Evolutionary conservation across 2,113 vertebrate species (phyloP).

Genomic region (Apteryx mantelli): DNA sequence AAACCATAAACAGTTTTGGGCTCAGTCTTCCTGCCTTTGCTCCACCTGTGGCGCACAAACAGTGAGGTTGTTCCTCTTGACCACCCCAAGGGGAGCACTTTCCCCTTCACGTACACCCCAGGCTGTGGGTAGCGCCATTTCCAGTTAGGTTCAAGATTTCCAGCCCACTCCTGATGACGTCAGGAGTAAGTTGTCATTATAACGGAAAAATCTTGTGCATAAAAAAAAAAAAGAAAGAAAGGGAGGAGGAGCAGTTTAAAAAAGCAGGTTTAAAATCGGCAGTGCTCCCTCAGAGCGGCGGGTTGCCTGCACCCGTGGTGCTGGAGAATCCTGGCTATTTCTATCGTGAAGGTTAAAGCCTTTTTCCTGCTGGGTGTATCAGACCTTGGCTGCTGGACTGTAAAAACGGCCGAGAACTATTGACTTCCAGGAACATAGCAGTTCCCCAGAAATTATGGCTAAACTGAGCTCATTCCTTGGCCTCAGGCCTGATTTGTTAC

Average conservation of each 20-base stretch:
- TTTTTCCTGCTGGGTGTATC: not conserved
- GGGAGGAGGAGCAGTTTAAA: not conserved
- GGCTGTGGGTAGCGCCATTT: not conserved
- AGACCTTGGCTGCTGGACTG: not conserved
- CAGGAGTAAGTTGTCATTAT: not conserved
- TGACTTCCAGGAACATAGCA: conserved; percentile 56
- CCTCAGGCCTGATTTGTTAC: not conserved
- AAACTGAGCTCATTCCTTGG: conserved; percentile 51
- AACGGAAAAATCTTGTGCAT: not conserved
- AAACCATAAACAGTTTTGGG: not conserved
- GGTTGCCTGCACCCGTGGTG: not conserved
- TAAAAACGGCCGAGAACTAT: not conserved
- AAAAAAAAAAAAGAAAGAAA: not conserved
- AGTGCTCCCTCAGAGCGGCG: not conserved
- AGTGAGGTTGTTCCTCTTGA: not conserved
- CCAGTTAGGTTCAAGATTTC: not conserved
- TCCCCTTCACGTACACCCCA: not conserved
- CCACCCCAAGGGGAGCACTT: accelerated
- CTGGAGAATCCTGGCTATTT: not conserved
- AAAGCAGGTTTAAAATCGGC: not conserved
- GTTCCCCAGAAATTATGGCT: conserved; percentile 19
- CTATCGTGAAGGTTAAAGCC: conserved; percentile 34
- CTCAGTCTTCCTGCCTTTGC: not conserved
- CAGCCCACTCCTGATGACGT: not conserved
- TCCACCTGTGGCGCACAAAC: no score